Evolutionary conservation across 2,113 vertebrate species (phyloP), one percentile per base, ranked within the genome.

Genomic region (Mustela lutreola): DNA sequence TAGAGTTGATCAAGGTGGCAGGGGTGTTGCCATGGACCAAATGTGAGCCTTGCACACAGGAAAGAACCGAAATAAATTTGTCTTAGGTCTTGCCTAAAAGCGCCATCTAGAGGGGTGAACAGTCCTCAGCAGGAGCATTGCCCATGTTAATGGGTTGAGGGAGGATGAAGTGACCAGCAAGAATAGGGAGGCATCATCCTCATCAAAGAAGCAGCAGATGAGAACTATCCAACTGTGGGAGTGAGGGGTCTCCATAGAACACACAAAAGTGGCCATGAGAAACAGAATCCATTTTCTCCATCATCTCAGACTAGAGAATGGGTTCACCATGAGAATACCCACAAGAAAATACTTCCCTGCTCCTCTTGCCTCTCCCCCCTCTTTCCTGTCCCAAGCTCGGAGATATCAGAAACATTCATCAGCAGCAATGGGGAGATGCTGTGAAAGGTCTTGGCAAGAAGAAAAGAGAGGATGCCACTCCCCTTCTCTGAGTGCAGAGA

Each of bases 1-100:
- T 36, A 39, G 26, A 84, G 73, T 53, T 60, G 42, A 33, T 53
- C 88, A 45, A 79, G 79, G 42, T 39, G 16, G 67, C 45, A 22
- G 7, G 53, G 45, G 9, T 24, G 24, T 84, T 42, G 1, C 33
- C 15, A 7, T 26, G 15, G 42, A 28, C 45, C 36, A 70, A 3
- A 14, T 1, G 11, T 0, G 8, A 91, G 48, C 16, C 36, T 28
- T 0, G 1, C n/a, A 2, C 0, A 1, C 9, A 10, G 12, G 2
- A 56, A 18, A 36, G 42, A 88, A 14, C 14, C 10, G 16, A 12
- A 45, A 12, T 3, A 10, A 36, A 33, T 31, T 42, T 7, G 18
- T 5, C 8, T 33, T 7, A 31, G 45, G 33, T 14, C 70, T 75
- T 82, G 71, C 80, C 87, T 76, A 36, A 78, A 26, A 48, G 86